Base-by-base conservation (phyloP, 2,113 vertebrate genomes). In the Megaleporinus macrocephalus region DNA sequence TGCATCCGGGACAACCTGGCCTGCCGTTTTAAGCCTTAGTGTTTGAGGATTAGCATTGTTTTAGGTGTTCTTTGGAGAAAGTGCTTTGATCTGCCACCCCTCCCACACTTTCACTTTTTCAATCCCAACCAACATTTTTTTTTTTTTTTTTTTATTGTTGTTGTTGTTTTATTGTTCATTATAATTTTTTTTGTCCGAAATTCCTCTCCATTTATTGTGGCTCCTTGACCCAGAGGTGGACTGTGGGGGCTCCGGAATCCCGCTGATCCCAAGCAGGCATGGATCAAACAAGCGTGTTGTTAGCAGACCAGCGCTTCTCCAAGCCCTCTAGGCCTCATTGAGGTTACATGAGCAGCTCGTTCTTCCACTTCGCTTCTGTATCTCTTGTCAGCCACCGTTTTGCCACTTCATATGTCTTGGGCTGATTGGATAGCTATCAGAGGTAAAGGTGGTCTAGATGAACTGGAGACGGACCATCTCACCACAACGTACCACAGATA, bases 261-360 rank as follows among this genome's bases (percentile, higher is more conserved):
- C 78, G 81, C 84, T 92, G 91, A 92, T 93, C 91, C 89, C 55
- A 55, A 86, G 82, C 83, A 90, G 90, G 82, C 63, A 24, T 76
- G 85, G 86, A 92, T 93, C 86, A 93, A 92, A 92, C 85, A 4
- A n/a, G 63, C 65, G 76, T 86, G 86, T 90, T 84, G 86, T 88
- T 87, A 83, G 83, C 49, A 80, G 83, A 92, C 92, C 84, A 83
- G 57, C 65, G 41, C 78, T 85, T 86, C 84, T 86, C 76, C 0
- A 61, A 66, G 78, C 83, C 36, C 81, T 84, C 84, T 68, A 76
- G 47, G 49, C 68, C 78, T 87, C 63, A 74, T 82, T 87, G 66
- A 62, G 84, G 85, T 78, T 79, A 62, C 79, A 83, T 22, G 33
- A 81, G 57, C 80, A 24, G 51, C 72, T 20, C 22, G 69, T 29